Percentiles rank a stretch among this genome's conserved stretches.
Evolutionary conservation across 2,113 vertebrate genomes (phyloP).

Genomic region (Hymenochirus boettgeri): DNA sequence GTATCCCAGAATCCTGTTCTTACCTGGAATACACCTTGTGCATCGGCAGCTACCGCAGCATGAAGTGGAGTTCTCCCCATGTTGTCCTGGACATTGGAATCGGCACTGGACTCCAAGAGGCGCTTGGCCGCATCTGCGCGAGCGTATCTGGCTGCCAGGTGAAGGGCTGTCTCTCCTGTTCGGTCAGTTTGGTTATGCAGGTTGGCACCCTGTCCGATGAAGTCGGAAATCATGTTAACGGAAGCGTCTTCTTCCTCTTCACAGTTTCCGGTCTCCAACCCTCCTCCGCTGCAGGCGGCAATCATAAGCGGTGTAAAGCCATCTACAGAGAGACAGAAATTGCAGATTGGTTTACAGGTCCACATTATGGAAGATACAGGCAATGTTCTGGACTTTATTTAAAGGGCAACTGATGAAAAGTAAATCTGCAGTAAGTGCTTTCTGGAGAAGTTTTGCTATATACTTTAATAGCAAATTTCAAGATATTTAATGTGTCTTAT

Average conservation of each 20-base stretch:
- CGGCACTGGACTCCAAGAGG: constrained; percentile 90
- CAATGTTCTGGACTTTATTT: too few relatives aligned
- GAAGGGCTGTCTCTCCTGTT: constrained; percentile 89
- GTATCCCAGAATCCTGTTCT: too few relatives aligned
- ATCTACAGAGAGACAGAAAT: constrained; percentile 60
- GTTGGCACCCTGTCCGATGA: constrained; percentile 94
- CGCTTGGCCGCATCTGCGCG: constrained; percentile 94
- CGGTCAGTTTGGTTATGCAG: constrained; percentile 97
- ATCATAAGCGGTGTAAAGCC: constrained; percentile 97
- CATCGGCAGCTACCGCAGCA: constrained; percentile 87
- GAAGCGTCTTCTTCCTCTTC: constrained; percentile 92
- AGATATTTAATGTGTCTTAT: too few relatives aligned
- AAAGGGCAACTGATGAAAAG: too few relatives aligned
- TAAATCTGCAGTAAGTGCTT: too few relatives aligned
- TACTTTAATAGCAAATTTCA: too few relatives aligned
- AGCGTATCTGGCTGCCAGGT: constrained; percentile 91
- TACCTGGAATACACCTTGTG: constrained; percentile 96
- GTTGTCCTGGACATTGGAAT: constrained; percentile 95
- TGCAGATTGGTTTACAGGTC: background rate
- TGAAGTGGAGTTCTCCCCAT: constrained; percentile 94
- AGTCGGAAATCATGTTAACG: constrained; percentile 88
- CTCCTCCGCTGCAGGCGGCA: constrained; percentile 93
- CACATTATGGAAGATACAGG: background rate
- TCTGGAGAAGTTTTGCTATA: too few relatives aligned
- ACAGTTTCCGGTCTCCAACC: constrained; percentile 88